Conservation (phyloP, 2,797 vertebrate genomes). For the Gallinago stenura region DNA sequence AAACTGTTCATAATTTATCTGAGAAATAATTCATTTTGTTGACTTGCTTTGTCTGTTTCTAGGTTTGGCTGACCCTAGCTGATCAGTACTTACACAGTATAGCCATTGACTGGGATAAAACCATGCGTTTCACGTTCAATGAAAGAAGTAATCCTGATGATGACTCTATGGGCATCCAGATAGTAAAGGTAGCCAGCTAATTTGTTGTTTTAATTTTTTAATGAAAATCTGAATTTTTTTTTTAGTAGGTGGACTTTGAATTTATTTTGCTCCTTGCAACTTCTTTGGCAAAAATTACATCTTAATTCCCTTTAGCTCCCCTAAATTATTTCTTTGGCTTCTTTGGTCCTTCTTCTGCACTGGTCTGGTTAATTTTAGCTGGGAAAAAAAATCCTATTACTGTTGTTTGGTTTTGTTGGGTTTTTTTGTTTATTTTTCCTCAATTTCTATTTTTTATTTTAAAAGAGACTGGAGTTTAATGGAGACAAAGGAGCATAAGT, state of each 20-base stretch:
- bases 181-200: slow-evolving; percentile 90
- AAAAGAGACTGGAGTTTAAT: background rate
- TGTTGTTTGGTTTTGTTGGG: background rate
- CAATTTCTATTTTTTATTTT: background rate
- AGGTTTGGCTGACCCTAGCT: slow-evolving; percentile 97
- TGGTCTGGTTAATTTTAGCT: background rate
- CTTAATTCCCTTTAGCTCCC: background rate
- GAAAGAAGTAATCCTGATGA: slow-evolving; percentile 98
- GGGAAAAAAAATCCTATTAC: background rate
- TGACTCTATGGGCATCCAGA: slow-evolving; percentile 97
- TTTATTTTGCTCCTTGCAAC: background rate
- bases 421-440: background rate
- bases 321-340: background rate
- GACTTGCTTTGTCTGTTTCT: slow-evolving; percentile 13
- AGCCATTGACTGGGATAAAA: slow-evolving; percentile 99
- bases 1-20: background rate
- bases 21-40: background rate
- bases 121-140: slow-evolving; percentile 97
- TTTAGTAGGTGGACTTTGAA: background rate
- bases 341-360: background rate
- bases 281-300: background rate
- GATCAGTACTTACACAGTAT: slow-evolving; percentile 97
- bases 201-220: background rate
- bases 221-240: background rate
- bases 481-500: background rate